Evolutionary conservation across 2,797 vertebrate genomes (phyloP).

Genomic region (Tadarida brasiliensis): DNA sequence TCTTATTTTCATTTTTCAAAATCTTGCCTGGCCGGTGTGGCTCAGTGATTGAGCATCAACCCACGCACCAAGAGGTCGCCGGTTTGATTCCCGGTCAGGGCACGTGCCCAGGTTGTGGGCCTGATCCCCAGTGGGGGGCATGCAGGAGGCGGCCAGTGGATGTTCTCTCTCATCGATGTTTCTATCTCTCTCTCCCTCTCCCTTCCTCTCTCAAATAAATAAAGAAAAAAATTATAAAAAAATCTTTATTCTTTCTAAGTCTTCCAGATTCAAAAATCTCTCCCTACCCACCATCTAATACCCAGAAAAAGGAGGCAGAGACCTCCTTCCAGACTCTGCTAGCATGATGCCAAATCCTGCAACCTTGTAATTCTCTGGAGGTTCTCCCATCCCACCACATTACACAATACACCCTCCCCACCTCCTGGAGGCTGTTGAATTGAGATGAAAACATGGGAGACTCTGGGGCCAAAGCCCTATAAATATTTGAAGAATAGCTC

Average conservation of each 20-base stretch:
- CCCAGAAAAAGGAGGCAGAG: neutral
- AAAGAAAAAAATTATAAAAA: neutral
- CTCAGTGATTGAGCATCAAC: too few species aligned
- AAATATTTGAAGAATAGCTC: conserved; percentile 78
- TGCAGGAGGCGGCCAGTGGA: too few species aligned
- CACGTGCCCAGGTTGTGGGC: too few species aligned
- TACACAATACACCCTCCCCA: neutral
- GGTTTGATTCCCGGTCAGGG: too few species aligned
- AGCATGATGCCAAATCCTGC: neutral
- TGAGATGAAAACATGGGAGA: conserved; percentile 66
- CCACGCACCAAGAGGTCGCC: too few species aligned
- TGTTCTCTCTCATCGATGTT: too few species aligned
- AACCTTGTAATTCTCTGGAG: neutral
- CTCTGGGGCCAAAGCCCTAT: conserved; percentile 65
- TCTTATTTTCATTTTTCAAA: neutral
- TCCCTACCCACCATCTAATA: neutral
- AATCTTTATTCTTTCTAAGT: neutral
- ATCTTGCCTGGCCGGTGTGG: neutral
- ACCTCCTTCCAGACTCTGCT: rapidly evolving
- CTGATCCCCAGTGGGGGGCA: too few species aligned
- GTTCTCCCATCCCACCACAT: too few species aligned
- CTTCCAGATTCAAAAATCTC: neutral
- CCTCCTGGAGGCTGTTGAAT: conserved; percentile 6
- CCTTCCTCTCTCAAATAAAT: too few species aligned
- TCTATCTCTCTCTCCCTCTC: too few species aligned